Base-by-base conservation (phyloP, 2,113 vertebrate species). In the Vombatus ursinus region DNA sequence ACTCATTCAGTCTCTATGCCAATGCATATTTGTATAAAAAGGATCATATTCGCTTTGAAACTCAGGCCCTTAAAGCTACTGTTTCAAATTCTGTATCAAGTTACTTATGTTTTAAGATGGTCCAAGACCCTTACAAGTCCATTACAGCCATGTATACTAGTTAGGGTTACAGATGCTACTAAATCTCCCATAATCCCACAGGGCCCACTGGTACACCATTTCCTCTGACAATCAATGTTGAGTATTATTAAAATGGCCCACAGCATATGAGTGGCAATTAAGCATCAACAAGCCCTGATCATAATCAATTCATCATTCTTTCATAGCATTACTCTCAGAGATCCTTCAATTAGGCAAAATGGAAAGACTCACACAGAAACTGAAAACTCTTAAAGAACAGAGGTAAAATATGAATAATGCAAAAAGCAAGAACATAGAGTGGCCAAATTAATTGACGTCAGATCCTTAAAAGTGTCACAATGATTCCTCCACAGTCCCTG, bases 211-310 rank as follows among this genome's bases (percentile, higher is more conserved):
- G 44, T 94, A 93, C 37, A 68, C 93, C 6, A 26, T n/a, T 93
- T 31, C 84, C 94, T 94, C 84, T 96, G 95, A 91, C 26, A 94
- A 37, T 44, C 68, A 77, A 44, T 54, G 94, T 94, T 95, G 94
- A 96, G 95, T 93, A 91, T 94, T 92, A 44, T 95, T 97, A 96
- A 95, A 95, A 95, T 92, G 61, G 53, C 90, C 92, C 49, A 44
- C 96, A 31, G 22, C 93, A 97, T 96, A 93, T 91, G 96, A 97
- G 89, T 90, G 77, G 51, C 92, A 96, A 96, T 96, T 98, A 96
- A 92, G 50, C 24, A 92, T 94, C 68, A 92, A 53, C 22, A 91
- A 96, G 61, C 93, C 94, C 91, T 95, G 50, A 96, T 95, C 91
- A 91, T 97, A 93, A 94, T 52, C 95, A 84, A 95, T 93, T 97